Conservation (phyloP, 2,113 vertebrate genomes). For the Petaurus breviceps region DNA sequence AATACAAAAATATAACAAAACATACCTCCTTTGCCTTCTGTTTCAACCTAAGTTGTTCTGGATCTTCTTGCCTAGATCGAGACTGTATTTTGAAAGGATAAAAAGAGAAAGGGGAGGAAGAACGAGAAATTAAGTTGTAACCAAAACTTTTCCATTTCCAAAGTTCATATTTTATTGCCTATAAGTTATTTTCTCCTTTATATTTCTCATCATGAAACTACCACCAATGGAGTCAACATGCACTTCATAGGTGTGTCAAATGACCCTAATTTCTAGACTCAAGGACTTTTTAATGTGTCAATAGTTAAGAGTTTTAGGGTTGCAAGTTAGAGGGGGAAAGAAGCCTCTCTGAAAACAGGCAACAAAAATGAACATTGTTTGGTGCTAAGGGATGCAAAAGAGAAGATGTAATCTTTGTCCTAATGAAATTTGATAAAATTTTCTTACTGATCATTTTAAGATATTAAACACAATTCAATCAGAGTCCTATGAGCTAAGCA, state of each 20-base stretch:
- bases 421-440: neutral
- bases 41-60: conserved; percentile 93
- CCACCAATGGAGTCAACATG: neutral
- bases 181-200: neutral
- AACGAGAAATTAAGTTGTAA: conserved; percentile 21
- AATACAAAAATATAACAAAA: accelerated
- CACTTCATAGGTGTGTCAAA: neutral
- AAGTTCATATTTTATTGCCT: neutral
- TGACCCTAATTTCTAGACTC: neutral
- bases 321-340: neutral
- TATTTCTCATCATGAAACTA: neutral
- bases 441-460: neutral
- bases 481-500: neutral
- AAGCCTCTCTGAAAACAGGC: neutral
- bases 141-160: neutral
- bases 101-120: neutral
- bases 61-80: conserved; percentile 94
- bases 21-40: conserved; percentile 96
- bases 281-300: neutral
- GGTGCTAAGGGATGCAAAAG: neutral
- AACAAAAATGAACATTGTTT: neutral
- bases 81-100: conserved; percentile 83
- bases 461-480: neutral
- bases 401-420: neutral
- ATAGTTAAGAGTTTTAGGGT: neutral